Evolutionary conservation across 2,888 invertebrate genomes (phyloP).

Genomic region (Bursaphelenchus okinawaensis): DNA sequence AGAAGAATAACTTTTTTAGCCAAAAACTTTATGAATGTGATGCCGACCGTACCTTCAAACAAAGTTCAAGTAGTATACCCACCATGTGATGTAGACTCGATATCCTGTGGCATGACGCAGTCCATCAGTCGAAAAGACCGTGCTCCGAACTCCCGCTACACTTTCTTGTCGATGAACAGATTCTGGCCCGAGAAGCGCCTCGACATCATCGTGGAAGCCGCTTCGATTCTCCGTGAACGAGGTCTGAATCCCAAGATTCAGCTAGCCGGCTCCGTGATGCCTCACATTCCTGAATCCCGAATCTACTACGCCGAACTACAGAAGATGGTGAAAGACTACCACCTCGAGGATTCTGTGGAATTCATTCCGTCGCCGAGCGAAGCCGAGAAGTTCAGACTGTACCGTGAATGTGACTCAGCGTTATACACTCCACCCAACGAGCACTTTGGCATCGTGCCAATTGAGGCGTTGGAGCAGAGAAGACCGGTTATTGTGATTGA

Average conservation of each 20-base stretch:
- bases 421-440: slow-evolving; percentile 93
- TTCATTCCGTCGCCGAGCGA: slow-evolving; percentile 61
- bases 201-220: slow-evolving; percentile 55
- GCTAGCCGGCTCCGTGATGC: slow-evolving; percentile 60
- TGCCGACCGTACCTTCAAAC: slow-evolving; percentile 45
- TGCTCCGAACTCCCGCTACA: slow-evolving; percentile 40
- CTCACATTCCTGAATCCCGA: slow-evolving; percentile 60
- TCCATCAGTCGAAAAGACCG: slow-evolving; percentile 39
- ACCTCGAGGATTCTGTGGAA: slow-evolving; percentile 57
- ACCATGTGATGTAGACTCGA: slow-evolving; percentile 54
- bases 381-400: slow-evolving; percentile 59
- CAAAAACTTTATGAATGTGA: slow-evolving; percentile 37
- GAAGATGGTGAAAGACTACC: slow-evolving; percentile 54
- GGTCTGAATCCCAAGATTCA: slow-evolving; percentile 42
- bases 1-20: slow-evolving; percentile 35
- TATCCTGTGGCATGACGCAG: slow-evolving; percentile 30
- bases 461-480: slow-evolving; percentile 90
- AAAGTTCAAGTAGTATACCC: slow-evolving; percentile 55
- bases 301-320: slow-evolving; percentile 60
- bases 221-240: slow-evolving; percentile 46
- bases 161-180: slow-evolving; percentile 55
- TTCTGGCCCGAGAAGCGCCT: slow-evolving; percentile 57
- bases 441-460: slow-evolving; percentile 97
- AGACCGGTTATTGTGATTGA: slow-evolving; percentile 91
- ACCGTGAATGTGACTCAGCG: slow-evolving; percentile 59